Evolutionary conservation across 2,888 invertebrate genomes (phyloP), one percentile per base, ranked within the genome.

Genomic region (Syrista parreyssii): DNA sequence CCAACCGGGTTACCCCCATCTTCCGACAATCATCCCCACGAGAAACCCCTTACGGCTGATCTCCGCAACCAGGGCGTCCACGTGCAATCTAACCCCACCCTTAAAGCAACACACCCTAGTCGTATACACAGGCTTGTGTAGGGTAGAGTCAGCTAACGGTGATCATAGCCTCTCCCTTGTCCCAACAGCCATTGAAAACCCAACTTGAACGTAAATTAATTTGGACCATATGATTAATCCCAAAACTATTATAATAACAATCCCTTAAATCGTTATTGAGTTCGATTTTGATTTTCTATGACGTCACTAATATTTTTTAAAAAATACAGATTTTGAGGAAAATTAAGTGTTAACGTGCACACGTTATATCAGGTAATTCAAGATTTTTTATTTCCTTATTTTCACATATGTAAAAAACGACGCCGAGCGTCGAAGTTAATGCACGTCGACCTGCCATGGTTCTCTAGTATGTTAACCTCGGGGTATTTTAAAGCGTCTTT

Each of bases 1-100:
- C 90, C 90, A 91, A 91, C 90, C 90, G 86, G 91, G 90, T 91
- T 91, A 91, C 83, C 86, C 80, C 81, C 79, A 79, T 79, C 82
- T 68, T 71, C 82, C 81, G 71, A 71, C 71, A 55, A 55, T 55
- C 55, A 55, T 71, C 71, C 33, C 71, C 77, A 74, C 74, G 73
- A 68, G 9, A 9, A 55, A 23, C 9, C 55, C 55, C 55, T 55
- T 55, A 55, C 23, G 76, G 73, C 76, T 75, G 76, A 40, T 76
- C 82, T 75, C 73, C 75, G 73, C 76, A 23, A 4, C 32, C 55
- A 55, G 9, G 9, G 2, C 55, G 55, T 23, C 2, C 55, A 9
- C 55, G 55, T 55, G 9, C 23, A 55, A 55, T 23, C 55, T 23
- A 1, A 23, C 23, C 23, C 23, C 55, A 55, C 55, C 23, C 23